Percentiles rank a stretch among this genome's conserved stretches.
These are phyloP conservation scores for Cremastobaeus sp. DNA, from an alignment of 2,888 invertebrate genomes.

Conservation along the genomic window DNA sequence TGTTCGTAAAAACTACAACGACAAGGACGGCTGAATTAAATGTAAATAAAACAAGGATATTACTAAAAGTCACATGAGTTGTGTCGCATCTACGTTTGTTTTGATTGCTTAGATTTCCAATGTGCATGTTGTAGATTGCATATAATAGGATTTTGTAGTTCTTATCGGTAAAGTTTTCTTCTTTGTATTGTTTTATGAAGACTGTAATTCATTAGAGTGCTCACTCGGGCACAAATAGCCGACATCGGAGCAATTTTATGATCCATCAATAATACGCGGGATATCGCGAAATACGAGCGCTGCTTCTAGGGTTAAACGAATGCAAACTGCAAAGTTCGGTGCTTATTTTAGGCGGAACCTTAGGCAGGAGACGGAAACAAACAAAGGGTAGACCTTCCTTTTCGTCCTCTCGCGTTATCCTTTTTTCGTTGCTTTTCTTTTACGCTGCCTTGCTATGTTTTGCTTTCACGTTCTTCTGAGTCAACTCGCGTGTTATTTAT, in stretches of 20 bases:
- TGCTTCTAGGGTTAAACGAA: conserved; percentile 64
- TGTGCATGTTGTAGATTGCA: too few species aligned
- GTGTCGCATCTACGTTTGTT: too few species aligned
- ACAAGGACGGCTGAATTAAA: too few species aligned
- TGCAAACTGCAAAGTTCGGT: conserved; percentile 62
- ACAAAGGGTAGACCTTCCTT: conserved; percentile 58
- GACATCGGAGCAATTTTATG: conserved; percentile 36
- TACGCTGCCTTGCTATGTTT: conserved; percentile 46
- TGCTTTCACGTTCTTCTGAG: conserved; percentile 58
- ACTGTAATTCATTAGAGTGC: background rate
- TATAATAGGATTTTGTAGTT: too few species aligned
- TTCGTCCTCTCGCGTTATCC: conserved; percentile 52
- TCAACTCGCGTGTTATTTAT: conserved; percentile 70
- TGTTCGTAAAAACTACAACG: too few species aligned
- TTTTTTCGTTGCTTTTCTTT: conserved; percentile 55
- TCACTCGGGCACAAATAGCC: background rate
- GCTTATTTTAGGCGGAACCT: conserved; percentile 53
- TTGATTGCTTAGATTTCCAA: too few species aligned
- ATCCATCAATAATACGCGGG: conserved; percentile 43
- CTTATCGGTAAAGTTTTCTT: too few species aligned
- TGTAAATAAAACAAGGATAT: too few species aligned
- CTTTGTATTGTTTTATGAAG: too few species aligned
- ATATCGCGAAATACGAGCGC: conserved; percentile 46
- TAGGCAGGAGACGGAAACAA: conserved; percentile 46
- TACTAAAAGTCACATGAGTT: too few species aligned